Base-by-base conservation (phyloP, 2,797 vertebrate genomes). In the Margarornis squamiger region DNA sequence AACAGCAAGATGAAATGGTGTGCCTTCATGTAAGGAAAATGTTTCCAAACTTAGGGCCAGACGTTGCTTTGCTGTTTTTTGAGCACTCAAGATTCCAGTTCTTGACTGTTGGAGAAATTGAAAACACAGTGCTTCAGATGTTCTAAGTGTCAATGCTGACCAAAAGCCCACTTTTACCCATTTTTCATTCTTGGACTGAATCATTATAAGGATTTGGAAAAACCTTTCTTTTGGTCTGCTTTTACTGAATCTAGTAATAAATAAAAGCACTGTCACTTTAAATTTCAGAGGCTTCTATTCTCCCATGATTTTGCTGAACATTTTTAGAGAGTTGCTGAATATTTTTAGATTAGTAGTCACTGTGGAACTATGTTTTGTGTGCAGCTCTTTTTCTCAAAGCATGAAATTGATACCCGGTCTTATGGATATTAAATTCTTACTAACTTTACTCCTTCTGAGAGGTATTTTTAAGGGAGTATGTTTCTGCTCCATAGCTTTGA, bases 401-500 rank as follows among this genome's bases (percentile, higher is more conserved):
- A 38, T 30, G 21, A 80, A 88, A 81, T 29, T 51, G 26, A 52
- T 87, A 61, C 52, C 36, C 72, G 41, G 17, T 83, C 39, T 71
- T 51, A 17, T 52, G 39, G 48, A 79, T 88, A 58, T 45, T 71
- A 88, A 94, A 29, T 84, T 86, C 54, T 79, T 86, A 41, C 12
- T 51, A 73, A 86, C 32, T 89, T 88, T 57, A 49, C 12, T 45
- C 16, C 12, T 70, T 55, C 61, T 77, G 43, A 80, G 55, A 86
- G 75, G 48, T 90, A 36, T 18, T 85, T 75, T 94, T 71, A 89
- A 73, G 34, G 36, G 10, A 71, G 4, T 83, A 46, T 70, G 89
- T 84, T 59, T 95, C 41, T 96, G 32, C 76, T 92, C 38, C 6
- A 30, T 94, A 99, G 99, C 72, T 99, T 99, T 97, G 99, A 99